phyloP scores from a whole-genome alignment of 2,888 invertebrate genomes.

The Hydropsyche betteni region DNA sequence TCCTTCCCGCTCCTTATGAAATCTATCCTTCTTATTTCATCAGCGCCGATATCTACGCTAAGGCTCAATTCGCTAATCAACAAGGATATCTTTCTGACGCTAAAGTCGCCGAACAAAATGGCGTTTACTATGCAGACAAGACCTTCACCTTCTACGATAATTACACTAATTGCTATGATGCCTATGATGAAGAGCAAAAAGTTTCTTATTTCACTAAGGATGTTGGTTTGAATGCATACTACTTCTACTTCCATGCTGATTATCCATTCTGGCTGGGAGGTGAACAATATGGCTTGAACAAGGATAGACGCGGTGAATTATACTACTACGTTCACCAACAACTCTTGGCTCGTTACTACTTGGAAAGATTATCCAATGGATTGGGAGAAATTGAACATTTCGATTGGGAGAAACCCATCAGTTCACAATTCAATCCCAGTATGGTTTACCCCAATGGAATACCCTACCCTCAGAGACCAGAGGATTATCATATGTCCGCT shows the following conservation, averaged over 20 bases:
- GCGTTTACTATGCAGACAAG: conserved; percentile 55
- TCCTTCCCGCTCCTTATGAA: conserved; percentile 75
- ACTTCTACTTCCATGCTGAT: conserved; percentile 69
- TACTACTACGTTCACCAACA: conserved; percentile 75
- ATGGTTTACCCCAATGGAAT: conserved; percentile 70
- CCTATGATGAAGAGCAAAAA: conserved; percentile 59
- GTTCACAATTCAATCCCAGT: conserved; percentile 68
- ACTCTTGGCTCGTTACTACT: conserved; percentile 73
- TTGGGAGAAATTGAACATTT: conserved; percentile 69
- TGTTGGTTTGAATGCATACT: conserved; percentile 71
- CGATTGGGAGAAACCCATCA: conserved; percentile 63
- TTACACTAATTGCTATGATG: conserved; percentile 54
- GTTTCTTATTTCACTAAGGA: conserved; percentile 80
- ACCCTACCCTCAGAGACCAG: conserved; percentile 68
- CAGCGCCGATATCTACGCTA: conserved; percentile 67
- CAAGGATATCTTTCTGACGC: conserved; percentile 57
- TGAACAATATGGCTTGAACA: conserved; percentile 59
- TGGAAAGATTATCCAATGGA: conserved; percentile 73
- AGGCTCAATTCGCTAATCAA: conserved; percentile 61
- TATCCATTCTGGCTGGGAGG: conserved; percentile 73
- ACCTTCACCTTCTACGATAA: conserved; percentile 55
- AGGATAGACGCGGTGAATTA: conserved; percentile 71
- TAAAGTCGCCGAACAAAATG: conserved; percentile 58
- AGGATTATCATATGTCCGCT: conserved; percentile 59
- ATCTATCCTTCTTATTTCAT: conserved; percentile 72